These are phyloP conservation scores for Alexandromys fortis DNA, from an alignment of 2,113 vertebrate genomes.

Conservation along the genomic window DNA sequence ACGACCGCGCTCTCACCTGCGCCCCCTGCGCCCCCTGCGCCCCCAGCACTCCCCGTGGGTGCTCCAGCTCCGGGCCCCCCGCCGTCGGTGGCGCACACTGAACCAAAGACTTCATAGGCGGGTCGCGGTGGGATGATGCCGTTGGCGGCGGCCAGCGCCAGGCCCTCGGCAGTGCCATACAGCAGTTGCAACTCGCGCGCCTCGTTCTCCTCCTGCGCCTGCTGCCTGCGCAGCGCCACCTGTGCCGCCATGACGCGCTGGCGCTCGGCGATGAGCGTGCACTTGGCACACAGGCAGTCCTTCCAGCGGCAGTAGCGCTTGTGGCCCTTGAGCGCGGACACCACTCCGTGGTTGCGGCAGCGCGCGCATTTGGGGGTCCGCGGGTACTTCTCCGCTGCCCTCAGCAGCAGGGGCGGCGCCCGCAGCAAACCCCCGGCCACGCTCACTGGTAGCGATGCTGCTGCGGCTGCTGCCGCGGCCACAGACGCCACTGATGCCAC, in stretches of 20 bases:
- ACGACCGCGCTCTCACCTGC: slow-evolving; percentile 65
- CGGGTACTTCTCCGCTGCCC: slow-evolving; percentile 97
- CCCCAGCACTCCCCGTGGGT: slow-evolving; percentile 73
- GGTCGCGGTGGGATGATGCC: slow-evolving; percentile 97
- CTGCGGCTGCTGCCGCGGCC: slow-evolving; percentile 81
- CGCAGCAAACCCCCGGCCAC: slow-evolving; percentile 93
- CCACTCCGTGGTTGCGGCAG: slow-evolving; percentile 98
- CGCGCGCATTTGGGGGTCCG: slow-evolving; percentile 98
- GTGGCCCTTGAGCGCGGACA: slow-evolving; percentile 98
- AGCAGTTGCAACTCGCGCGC: slow-evolving; percentile 97
- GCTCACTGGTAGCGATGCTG: slow-evolving; percentile 92
- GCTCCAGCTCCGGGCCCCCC: slow-evolving; percentile 84
- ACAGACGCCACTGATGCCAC: slow-evolving; percentile 84
- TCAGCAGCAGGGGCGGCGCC: slow-evolving; percentile 92
- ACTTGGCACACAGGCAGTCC: slow-evolving; percentile 99
- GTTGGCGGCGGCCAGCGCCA: slow-evolving; percentile 98
- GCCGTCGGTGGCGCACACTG: slow-evolving; percentile 88
- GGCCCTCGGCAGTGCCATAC: slow-evolving; percentile 97
- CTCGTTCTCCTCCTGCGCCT: slow-evolving; percentile 99
- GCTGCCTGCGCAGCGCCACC: slow-evolving; percentile 96
- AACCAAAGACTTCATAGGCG: slow-evolving; percentile 94
- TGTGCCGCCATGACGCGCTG: slow-evolving; percentile 99
- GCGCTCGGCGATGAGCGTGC: slow-evolving; percentile 97
- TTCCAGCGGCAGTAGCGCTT: slow-evolving; percentile 99
- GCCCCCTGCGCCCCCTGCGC: slow-evolving; percentile 75